Evolutionary conservation across 2,113 vertebrate species (phyloP).

Genomic region (Periophthalmodon schlosseri): DNA sequence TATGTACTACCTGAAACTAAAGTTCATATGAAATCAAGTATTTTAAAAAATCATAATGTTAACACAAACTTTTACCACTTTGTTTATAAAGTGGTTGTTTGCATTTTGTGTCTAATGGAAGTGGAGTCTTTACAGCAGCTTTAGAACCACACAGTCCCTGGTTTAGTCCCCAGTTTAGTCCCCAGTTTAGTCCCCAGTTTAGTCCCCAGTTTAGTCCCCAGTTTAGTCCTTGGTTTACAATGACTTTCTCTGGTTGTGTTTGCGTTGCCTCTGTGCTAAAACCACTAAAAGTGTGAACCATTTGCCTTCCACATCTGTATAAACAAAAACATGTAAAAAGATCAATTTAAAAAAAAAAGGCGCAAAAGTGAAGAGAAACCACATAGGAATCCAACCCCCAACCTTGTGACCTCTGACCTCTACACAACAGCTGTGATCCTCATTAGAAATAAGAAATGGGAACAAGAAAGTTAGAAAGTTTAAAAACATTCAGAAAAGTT

Average conservation of each 20-base stretch:
- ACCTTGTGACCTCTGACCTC: slow-evolving; percentile 39
- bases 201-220: too few relatives aligned
- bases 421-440: slow-evolving; percentile 53
- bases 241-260: not conserved
- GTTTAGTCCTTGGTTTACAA: not conserved
- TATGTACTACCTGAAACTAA: too few relatives aligned
- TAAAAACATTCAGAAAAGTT: too few relatives aligned
- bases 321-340: slow-evolving; percentile 29
- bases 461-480: not conserved
- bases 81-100: too few relatives aligned
- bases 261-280: not conserved
- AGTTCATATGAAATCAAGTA: too few relatives aligned
- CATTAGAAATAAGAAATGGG: slow-evolving; percentile 11
- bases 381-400: slow-evolving; percentile 24
- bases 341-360: not conserved
- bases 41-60: too few relatives aligned
- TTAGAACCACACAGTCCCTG: too few relatives aligned
- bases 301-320: slow-evolving; percentile 46
- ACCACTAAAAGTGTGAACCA: slow-evolving; percentile 1
- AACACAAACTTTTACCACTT: too few relatives aligned
- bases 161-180: too few relatives aligned
- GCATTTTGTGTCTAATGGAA: too few relatives aligned
- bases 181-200: too few relatives aligned
- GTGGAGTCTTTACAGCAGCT: too few relatives aligned
- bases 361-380: slow-evolving; percentile 26